These are phyloP conservation scores for Syndactyla subalaris DNA, from an alignment of 2,797 vertebrate species.

Conservation along the genomic window DNA sequence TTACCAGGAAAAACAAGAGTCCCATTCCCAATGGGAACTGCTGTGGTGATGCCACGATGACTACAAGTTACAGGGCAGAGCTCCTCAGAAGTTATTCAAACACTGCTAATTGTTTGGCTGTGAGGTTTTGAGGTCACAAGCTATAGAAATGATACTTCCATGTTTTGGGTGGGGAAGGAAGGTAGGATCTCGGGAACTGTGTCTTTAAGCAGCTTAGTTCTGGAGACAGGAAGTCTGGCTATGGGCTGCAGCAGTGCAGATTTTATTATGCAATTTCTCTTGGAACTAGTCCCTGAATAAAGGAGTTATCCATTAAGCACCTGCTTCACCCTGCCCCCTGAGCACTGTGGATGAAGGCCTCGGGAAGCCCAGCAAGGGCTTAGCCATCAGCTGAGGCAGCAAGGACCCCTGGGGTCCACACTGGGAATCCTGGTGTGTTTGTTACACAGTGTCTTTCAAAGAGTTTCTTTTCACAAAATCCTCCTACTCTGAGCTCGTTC, in stretches of 20 bases:
- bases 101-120: background rate
- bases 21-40: background rate
- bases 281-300: slow-evolving; percentile 30
- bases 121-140: background rate
- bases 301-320: slow-evolving; percentile 38
- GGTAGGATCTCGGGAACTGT: background rate
- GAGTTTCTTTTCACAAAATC: background rate
- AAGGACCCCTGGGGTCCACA: background rate
- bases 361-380: background rate
- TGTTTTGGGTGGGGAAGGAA: background rate
- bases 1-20: background rate
- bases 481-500: background rate
- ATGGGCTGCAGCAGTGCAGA: slow-evolving; percentile 47
- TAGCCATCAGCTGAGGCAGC: background rate
- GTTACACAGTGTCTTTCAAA: background rate
- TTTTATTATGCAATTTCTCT: slow-evolving; percentile 53
- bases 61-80: background rate
- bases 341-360: background rate
- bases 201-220: slow-evolving; percentile 49
- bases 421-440: background rate
- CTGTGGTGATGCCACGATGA: background rate
- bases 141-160: slow-evolving; percentile 21
- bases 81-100: background rate
- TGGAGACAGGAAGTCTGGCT: slow-evolving; percentile 48
- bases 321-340: background rate